Evolutionary conservation across 2,888 invertebrate species (phyloP), one percentile per base, ranked within the genome.

Genomic region (Lasioglossum marginatum): DNA sequence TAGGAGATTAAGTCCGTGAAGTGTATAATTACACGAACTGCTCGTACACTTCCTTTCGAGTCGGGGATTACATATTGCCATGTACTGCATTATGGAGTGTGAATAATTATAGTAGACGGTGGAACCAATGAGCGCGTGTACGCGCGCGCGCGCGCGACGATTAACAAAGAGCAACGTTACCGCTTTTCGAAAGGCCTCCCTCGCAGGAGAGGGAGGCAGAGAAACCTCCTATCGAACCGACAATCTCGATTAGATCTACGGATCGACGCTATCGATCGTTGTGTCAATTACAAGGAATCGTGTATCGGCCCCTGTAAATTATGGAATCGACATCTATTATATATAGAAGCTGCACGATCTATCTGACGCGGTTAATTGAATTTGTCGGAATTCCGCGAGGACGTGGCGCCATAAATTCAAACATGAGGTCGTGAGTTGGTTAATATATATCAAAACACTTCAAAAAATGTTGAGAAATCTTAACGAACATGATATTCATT

Each of bases 81-180:
- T 82, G 80, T 78, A 79, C 81, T 57, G 89, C 86, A 80, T 82
- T 81, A 89, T 79, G 82, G 89, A 86, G 89, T 90, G 89, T 87
- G 89, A 90, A 90, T 90, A 90, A 90, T 90, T 90, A 89, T 81
- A 79, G 90, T 83, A 85, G 83, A 76, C 89, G 89, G 79, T 85
- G 87, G 80, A 85, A 84, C 79, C 77, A 70, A 82, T 75, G 80
- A 84, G 76, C 79, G 78, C 81, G 57, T 77, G 85, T 63, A 66
- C 63, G 63, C 63, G 63, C 63, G 14, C 40, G 40, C 14, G 75
- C 80, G 82, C 81, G 52, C 76, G 82, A 71, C 85, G 83, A 79
- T 86, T 85, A 82, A 89, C 88, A 82, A 81, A 82, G 85, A 90
- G 82, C 72, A 81, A 81, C 81, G 81, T 72, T 70, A 70, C 70